Conservation (phyloP, 2,113 vertebrate genomes). For the Nyctibius bracteatus region DNA sequence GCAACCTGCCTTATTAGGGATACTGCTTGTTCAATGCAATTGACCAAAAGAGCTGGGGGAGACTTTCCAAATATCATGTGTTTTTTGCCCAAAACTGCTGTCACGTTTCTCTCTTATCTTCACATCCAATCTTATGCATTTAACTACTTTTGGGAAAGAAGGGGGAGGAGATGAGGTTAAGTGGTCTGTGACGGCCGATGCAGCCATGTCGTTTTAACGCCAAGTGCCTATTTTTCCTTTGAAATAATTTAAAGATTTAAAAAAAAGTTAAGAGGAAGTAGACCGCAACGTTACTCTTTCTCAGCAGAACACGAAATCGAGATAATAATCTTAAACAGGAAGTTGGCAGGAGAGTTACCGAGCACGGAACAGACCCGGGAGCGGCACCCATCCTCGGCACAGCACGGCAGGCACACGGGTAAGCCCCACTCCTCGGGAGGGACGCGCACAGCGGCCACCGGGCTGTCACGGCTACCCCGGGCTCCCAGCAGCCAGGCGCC, state of each 20-base stretch:
- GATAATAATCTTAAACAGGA: neutral
- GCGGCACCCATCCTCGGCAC: rapidly evolving
- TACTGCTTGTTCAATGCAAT: neutral
- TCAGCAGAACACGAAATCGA: neutral
- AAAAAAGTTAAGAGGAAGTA: neutral
- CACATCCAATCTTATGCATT: neutral
- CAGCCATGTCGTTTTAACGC: neutral
- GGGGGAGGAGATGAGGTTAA: neutral
- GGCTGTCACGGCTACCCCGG: neutral
- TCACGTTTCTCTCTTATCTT: neutral
- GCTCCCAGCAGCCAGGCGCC: neutral
- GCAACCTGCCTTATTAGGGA: neutral
- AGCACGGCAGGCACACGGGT: rapidly evolving
- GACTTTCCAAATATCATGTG: neutral
- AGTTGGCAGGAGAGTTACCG: neutral
- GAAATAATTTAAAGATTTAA: neutral
- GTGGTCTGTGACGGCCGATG: rapidly evolving
- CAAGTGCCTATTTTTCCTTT: rapidly evolving
- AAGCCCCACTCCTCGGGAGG: neutral
- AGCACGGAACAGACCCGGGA: rapidly evolving
- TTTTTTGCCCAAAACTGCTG: neutral
- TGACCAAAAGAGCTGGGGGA: neutral
- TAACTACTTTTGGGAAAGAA: neutral
- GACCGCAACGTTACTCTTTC: neutral
- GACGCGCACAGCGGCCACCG: neutral